Evolutionary conservation across 2,888 invertebrate species (phyloP).

Genomic region (Rhamphomyia laevipes): DNA sequence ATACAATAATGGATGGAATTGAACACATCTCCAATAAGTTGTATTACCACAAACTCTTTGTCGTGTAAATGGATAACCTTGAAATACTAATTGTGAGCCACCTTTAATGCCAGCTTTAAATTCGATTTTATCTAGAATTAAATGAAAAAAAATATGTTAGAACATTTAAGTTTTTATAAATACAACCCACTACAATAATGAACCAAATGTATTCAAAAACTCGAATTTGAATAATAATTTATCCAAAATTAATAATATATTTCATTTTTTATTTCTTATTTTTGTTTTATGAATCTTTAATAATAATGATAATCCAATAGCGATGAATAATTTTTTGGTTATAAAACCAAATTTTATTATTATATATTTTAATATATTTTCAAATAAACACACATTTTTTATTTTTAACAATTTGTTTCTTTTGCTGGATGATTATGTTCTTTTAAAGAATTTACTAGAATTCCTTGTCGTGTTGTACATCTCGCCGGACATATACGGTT

Average conservation of each 20-base stretch:
- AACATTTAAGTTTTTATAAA: no score
- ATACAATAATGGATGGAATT: slow-evolving; percentile 27
- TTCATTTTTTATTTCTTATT: no score
- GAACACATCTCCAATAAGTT: slow-evolving; percentile 32
- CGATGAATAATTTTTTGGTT: no score
- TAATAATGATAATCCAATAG: slow-evolving; percentile 17
- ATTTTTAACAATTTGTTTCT: slow-evolving; percentile 9
- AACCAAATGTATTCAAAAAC: no score
- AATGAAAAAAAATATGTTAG: no score
- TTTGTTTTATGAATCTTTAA: slow-evolving; percentile 16
- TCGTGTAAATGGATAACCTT: slow-evolving; percentile 28
- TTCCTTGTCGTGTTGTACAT: slow-evolving; percentile 18
- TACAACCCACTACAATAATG: no score
- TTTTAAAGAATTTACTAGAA: slow-evolving; percentile 17
- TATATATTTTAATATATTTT: no score
- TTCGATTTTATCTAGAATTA: not conserved
- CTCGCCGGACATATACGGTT: slow-evolving; percentile 16
- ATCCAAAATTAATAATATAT: no score
- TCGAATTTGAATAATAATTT: no score
- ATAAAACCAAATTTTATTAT: no score
- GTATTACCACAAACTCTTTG: slow-evolving; percentile 27
- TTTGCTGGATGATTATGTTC: slow-evolving; percentile 19
- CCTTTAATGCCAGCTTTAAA: slow-evolving; percentile 27
- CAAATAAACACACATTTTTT: no score
- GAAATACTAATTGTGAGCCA: slow-evolving; percentile 22